Percentiles rank a stretch among this genome's conserved stretches.
These are phyloP conservation scores for Melolontha melolontha DNA, from an alignment of 2,888 invertebrate species.

Conservation along the genomic window DNA sequence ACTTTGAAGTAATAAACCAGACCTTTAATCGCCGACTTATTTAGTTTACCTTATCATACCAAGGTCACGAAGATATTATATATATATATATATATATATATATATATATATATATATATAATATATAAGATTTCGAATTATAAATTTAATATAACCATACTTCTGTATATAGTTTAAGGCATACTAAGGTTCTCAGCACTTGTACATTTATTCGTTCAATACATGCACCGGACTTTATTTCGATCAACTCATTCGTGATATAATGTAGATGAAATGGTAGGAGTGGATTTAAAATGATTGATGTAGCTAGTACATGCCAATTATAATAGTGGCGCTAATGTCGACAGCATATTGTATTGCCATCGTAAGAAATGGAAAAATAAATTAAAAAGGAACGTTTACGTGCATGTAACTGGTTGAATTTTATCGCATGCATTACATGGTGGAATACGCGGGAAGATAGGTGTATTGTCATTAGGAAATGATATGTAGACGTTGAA, in stretches of 20 bases:
- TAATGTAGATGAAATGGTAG: slow-evolving; percentile 1
- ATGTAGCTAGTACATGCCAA: slow-evolving; percentile 29
- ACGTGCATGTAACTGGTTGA: slow-evolving; percentile 26
- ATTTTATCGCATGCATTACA: slow-evolving; percentile 30
- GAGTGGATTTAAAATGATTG: slow-evolving; percentile 20
- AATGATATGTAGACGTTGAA: slow-evolving; percentile 31
- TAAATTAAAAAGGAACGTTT: slow-evolving; percentile 10
- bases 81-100: too few relatives aligned
- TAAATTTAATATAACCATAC: too few relatives aligned
- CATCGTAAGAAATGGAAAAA: slow-evolving; percentile 8
- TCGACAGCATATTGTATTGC: slow-evolving; percentile 8
- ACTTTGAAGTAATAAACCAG: too few relatives aligned
- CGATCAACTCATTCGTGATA: background rate
- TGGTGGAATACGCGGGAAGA: slow-evolving; percentile 5
- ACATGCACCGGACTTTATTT: slow-evolving; percentile 8
- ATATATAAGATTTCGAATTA: too few relatives aligned
- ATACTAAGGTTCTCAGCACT: background rate
- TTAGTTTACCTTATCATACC: too few relatives aligned
- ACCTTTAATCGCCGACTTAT: too few relatives aligned
- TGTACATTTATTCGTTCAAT: background rate
- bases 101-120: too few relatives aligned
- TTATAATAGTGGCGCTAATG: slow-evolving; percentile 28
- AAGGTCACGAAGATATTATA: too few relatives aligned
- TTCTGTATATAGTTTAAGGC: too few relatives aligned
- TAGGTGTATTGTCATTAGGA: slow-evolving; percentile 35